Evolutionary conservation across 2,797 vertebrate species (phyloP).

Genomic region (Smutsia temminckii): DNA sequence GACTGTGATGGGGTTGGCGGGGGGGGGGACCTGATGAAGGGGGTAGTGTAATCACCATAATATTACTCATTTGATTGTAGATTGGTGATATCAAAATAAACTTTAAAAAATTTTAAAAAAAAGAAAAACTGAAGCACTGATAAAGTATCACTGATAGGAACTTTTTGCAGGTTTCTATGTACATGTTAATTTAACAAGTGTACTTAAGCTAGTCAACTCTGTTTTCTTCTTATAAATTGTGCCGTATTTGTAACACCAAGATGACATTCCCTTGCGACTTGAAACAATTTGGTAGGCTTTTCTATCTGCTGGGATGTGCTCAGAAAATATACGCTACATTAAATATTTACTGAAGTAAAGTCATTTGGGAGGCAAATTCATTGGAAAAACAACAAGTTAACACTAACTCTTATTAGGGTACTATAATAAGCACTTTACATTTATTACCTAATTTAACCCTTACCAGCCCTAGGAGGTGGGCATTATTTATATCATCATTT

Average conservation of each 20-base stretch:
- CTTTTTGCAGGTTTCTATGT: not conserved
- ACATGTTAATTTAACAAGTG: not conserved
- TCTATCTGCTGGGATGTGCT: not conserved
- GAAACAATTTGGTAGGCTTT: not conserved
- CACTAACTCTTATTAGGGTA: not conserved
- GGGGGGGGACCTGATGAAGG: no score
- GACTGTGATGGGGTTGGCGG: no score
- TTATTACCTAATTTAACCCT: not conserved
- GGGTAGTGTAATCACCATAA: no score
- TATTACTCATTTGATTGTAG: no score
- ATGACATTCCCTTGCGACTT: not conserved
- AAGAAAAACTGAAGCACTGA: not conserved
- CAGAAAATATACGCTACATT: not conserved
- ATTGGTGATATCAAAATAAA: no score
- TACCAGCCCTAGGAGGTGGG: not conserved
- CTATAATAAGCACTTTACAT: not conserved
- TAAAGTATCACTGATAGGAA: not conserved
- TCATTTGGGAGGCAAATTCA: constrained; percentile 32
- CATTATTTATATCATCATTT: not conserved
- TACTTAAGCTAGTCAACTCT: not conserved
- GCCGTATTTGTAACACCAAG: not conserved
- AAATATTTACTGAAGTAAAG: constrained; percentile 37
- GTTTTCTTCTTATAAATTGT: constrained; percentile 18
- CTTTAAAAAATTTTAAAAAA: no score
- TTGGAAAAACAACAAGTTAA: constrained; percentile 41